Base-by-base conservation (phyloP, 2,797 vertebrate species). In the Anolis apletophallus region DNA sequence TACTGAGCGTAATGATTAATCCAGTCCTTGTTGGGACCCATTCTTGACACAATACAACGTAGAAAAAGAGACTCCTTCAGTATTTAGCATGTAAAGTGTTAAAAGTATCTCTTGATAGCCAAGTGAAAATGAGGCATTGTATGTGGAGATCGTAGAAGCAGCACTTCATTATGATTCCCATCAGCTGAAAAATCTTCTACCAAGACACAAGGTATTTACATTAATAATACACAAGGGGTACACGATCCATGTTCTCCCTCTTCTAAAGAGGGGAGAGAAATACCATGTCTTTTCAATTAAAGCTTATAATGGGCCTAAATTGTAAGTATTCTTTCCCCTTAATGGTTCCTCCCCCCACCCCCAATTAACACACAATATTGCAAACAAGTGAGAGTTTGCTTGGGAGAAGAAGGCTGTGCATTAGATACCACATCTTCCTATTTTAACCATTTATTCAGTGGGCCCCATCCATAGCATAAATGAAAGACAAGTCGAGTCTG, bases 161-260 rank as follows among this genome's bases (percentile, higher is more conserved):
- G 55, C 54, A 67, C 71, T 89, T 87, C 77, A 71, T 84, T 84
- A 86, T 1, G 26, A 76, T 87, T 89, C 85, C 59, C 77, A 76
- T 86, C 71, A 86, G 71, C 85, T 64, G 64, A 80, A 55, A 61
- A 68, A 75, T 86, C n/a, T 79, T 73, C 71, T 84, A 64, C 40
- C 54, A 75, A 86, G 81, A 19, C 81, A 84, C 46, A 85, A 89
- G 76, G 61, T 80, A 75, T 76, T 89, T 89, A 76, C 81, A 72
- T 84, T 86, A 34, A 69, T 76, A 89, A 76, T 84, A 76, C 81
- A 68, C 85, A 46, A 69, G 85, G 77, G 81, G 69, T 76, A 55
- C 26, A 76, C 57, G 19, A 54, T 83, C 74, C 59, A 23, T 89
- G 77, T 71, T 89, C 50, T 64, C 9, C 10, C 64, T n/a, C 64